Percentiles rank a stretch among this genome's conserved stretches.
These are phyloP conservation scores for Aptenodytes forsteri DNA, from an alignment of 2,113 vertebrate genomes.

Conservation along the genomic window DNA sequence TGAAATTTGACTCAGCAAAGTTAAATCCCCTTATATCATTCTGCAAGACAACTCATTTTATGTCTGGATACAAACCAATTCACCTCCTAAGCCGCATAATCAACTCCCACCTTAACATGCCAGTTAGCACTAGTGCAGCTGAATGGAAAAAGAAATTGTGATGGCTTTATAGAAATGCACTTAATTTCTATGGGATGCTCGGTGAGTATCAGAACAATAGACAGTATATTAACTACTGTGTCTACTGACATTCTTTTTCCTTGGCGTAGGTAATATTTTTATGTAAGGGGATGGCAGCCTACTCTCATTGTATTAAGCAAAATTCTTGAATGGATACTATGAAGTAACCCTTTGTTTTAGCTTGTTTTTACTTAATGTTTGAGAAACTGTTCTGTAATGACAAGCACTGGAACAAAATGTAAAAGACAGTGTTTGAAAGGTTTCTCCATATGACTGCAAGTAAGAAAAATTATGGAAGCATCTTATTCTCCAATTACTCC, in stretches of 20 bases:
- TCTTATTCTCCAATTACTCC: neutral
- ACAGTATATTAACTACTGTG: neutral
- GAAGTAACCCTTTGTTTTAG: neutral
- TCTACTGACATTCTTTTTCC: neutral
- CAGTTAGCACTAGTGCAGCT: neutral
- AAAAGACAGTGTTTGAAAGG: neutral
- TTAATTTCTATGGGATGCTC: neutral
- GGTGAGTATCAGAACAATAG: neutral
- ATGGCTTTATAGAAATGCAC: neutral
- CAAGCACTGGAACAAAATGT: neutral
- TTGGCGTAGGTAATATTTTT: neutral
- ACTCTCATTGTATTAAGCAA: neutral
- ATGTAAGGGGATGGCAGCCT: neutral
- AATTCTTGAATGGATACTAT: neutral
- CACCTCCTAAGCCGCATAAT: neutral
- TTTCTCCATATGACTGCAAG: neutral
- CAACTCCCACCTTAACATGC: neutral
- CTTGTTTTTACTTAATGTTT: neutral
- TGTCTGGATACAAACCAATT: neutral
- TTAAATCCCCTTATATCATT: slow-evolving; percentile 2
- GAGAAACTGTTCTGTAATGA: neutral
- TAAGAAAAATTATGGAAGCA: neutral
- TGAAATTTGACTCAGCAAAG: slow-evolving; percentile 28
- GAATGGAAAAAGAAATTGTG: neutral
- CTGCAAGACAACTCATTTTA: slow-evolving; percentile 1